Evolutionary conservation across 2,797 vertebrate species (phyloP).

Genomic region (Coilia nasus): DNA sequence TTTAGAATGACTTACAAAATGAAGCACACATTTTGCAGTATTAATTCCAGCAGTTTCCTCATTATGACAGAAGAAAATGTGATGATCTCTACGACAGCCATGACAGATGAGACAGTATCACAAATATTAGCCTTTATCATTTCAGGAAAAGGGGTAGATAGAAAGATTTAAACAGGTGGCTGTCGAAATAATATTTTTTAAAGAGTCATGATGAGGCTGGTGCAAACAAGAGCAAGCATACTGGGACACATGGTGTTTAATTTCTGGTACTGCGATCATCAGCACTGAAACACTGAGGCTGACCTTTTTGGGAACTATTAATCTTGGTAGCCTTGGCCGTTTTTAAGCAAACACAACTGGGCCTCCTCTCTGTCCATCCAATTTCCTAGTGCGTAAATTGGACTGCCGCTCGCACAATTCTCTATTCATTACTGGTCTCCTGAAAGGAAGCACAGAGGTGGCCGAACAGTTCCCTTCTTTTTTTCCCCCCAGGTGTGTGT

Average conservation of each 20-base stretch:
- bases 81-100: not conserved
- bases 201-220: constrained; percentile 18
- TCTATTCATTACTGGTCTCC: constrained; percentile 93
- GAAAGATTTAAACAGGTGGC: not conserved
- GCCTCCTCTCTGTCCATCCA: constrained; percentile 85
- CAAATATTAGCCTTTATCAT: constrained; percentile 7
- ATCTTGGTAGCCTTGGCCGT: constrained; percentile 81
- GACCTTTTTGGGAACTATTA: constrained; percentile 92
- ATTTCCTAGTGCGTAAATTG: constrained; percentile 92
- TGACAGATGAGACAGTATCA: not conserved
- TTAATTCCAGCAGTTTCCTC: not conserved
- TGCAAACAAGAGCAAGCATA: constrained; percentile 46
- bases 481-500: not conserved
- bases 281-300: constrained; percentile 79
- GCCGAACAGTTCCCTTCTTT: constrained; percentile 74
- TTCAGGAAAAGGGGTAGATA: not conserved
- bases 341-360: constrained; percentile 91
- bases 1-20: not conserved
- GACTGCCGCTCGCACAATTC: constrained; percentile 90
- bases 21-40: not conserved
- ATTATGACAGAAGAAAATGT: not conserved
- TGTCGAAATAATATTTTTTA: constrained; percentile 24
- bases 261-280: constrained; percentile 79
- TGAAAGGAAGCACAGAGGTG: constrained; percentile 91
- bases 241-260: constrained; percentile 70